Base-by-base conservation (phyloP, 2,797 vertebrate species). In the Phrynocephalus forsythii region DNA sequence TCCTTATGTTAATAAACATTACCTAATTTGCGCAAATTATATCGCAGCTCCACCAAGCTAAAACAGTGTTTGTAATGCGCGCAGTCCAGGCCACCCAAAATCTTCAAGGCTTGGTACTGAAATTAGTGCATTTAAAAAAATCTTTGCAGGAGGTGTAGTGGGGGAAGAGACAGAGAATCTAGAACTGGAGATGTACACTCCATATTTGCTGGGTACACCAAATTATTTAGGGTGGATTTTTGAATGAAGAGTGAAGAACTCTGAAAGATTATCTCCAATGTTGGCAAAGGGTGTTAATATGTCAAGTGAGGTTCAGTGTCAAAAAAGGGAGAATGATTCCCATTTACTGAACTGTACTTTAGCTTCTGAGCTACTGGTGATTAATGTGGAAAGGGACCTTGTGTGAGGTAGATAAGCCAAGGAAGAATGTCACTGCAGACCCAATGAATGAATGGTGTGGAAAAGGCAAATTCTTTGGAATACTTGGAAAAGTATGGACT, bases 21-120 rank as follows among this genome's bases (percentile, higher is more conserved):
- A 85, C 88, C 89, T 73, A 18, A 48, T 79, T 3, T 83, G 26
- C 44, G 30, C 1, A 24, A 83, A 69, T 50, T 38, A 80, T 76
- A 86, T 92, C 1, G 60, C 30, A 90, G 52, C 50, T 33, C 68
- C 71, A 24, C 8, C 50, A 33, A 76, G 30, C 20, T 76, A 30
- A 80, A 69, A 16, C 20, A 77, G 63, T 15, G 28, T 66, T 44
- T 69, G 30, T 50, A 60, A 44, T 69, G 73, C 18, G 4, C 48
- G 38, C n/a, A n/a, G 33, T 72, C 79, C 60, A 56, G 30, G 79
- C 1, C 26, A 75, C 26, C 13, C 10, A 63, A 20, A 73, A 48
- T 3, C 56, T 50, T 38, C 38, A 84, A 66, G 72, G 26, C 5
- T 73, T 50, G 28, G 60, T 76, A 18, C 24, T 63, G 33, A 15